Evolutionary conservation across 2,797 vertebrate genomes (phyloP), one percentile per base, ranked within the genome.

Genomic region (Lophotriccus pileatus): DNA sequence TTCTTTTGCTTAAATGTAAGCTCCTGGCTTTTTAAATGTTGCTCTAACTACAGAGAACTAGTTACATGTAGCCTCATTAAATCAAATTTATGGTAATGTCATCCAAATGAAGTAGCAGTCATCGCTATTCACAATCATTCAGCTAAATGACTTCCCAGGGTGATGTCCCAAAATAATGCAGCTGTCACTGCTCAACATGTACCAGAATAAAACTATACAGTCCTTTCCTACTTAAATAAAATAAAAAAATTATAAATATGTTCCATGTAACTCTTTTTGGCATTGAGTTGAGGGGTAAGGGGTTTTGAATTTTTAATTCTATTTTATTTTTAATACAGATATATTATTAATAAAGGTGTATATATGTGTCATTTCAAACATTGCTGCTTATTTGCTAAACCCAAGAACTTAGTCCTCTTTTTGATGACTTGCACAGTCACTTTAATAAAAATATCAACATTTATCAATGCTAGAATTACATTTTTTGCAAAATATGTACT

Each of bases 31-130:
- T 85, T 52, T 30, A 69, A 93, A 44, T 62, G 16, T 55, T 84
- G 44, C 24, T 85, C 50, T 75, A 84, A 47, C 78, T 91, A 76
- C 20, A 82, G 68, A 78, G 64, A 94, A 89, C 59, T 82, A 87
- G 78, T 60, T 91, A 83, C 74, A 89, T 12, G 63, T 49, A 89
- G 78, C 36, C 68, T 94, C 75, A 94, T 95, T 91, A 95, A 95
- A 89, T 83, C 90, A 94, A 79, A 87, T 89, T 89, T 94, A 95
- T 95, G 87, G 25, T 84, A 94, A 96, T 92, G 52, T 34, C 75
- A 91, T 80, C 75, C 75, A 94, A 80, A 94, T 66, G 68, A 83
- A 93, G 72, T 15, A 77, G 82, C 72, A 95, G 84, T 93, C 91
- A 85, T 91, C 68, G 55, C 81, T 85, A 66, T 62, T 87, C 89